phyloP scores from a whole-genome alignment of 2,113 vertebrate genomes.

The Hypanus sabinus region DNA sequence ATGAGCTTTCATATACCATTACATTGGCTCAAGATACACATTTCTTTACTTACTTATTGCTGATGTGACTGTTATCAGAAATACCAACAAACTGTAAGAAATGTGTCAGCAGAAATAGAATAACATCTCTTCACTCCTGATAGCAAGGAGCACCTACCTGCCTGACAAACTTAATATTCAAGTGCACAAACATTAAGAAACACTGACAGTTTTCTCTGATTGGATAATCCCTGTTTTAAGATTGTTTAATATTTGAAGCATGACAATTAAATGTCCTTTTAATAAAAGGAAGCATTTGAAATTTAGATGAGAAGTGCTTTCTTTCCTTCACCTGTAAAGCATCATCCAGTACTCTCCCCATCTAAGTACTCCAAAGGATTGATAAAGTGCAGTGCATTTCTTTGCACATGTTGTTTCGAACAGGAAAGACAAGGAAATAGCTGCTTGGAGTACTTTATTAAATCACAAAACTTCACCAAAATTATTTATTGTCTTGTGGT shows the following conservation, averaged over 20 bases:
- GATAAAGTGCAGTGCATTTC: not conserved
- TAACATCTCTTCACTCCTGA: not conserved
- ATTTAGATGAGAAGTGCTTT: not conserved
- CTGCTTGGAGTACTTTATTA: not conserved
- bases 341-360: not conserved
- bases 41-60: not conserved
- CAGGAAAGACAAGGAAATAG: not conserved
- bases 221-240: not conserved
- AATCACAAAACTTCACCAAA: not conserved
- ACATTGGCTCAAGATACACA: not conserved
- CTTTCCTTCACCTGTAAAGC: too few relatives aligned
- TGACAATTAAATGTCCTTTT: not conserved
- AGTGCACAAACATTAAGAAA: not conserved
- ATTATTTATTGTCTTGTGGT: too few relatives aligned
- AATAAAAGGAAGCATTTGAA: not conserved
- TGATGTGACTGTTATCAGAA: not conserved
- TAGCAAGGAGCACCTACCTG: not conserved
- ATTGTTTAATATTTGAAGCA: not conserved
- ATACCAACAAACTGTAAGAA: not conserved
- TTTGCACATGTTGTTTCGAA: not conserved
- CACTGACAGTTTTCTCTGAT: not conserved
- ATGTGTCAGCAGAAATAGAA: not conserved
- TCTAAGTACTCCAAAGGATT: constrained; percentile 9
- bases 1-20: not conserved
- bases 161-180: not conserved